phyloP scores from a whole-genome alignment of 1,140 invertebrate species.

The Conus ventricosus region DNA sequence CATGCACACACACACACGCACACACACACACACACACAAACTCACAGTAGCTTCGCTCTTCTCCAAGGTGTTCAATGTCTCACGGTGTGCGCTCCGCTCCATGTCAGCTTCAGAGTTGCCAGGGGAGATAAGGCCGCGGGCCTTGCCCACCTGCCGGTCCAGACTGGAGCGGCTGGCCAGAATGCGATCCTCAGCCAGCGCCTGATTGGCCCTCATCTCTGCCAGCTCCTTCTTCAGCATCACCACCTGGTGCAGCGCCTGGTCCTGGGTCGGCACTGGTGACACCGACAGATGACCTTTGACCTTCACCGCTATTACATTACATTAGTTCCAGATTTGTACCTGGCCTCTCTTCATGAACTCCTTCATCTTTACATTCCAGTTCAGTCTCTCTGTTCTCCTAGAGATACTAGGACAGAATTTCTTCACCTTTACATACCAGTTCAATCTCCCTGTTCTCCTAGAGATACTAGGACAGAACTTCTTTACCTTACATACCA shows the following conservation, averaged over 20 bases:
- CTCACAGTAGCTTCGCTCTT: constrained; percentile 72
- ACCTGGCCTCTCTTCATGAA: too few relatives aligned
- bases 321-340: too few relatives aligned
- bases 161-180: constrained; percentile 51
- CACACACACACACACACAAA: neutral
- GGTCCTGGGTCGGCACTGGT: constrained; percentile 69
- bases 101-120: constrained; percentile 67
- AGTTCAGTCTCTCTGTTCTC: too few relatives aligned
- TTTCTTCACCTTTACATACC: too few relatives aligned
- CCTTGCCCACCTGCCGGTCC: constrained; percentile 64
- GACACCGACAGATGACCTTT: constrained; percentile 20
- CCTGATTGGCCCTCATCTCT: constrained; percentile 70
- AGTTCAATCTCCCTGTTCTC: too few relatives aligned
- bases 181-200: constrained; percentile 62
- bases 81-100: constrained; percentile 71
- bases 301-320: too few relatives aligned
- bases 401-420: too few relatives aligned
- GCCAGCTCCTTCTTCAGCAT: constrained; percentile 73
- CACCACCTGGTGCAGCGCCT: constrained; percentile 72
- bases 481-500: too few relatives aligned
- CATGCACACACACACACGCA: too few relatives aligned
- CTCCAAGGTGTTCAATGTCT: constrained; percentile 72
- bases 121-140: constrained; percentile 57
- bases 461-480: too few relatives aligned
- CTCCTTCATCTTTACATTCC: too few relatives aligned